Conservation (phyloP, 2,797 vertebrate genomes). For the Pseudochirops corinnae region DNA sequence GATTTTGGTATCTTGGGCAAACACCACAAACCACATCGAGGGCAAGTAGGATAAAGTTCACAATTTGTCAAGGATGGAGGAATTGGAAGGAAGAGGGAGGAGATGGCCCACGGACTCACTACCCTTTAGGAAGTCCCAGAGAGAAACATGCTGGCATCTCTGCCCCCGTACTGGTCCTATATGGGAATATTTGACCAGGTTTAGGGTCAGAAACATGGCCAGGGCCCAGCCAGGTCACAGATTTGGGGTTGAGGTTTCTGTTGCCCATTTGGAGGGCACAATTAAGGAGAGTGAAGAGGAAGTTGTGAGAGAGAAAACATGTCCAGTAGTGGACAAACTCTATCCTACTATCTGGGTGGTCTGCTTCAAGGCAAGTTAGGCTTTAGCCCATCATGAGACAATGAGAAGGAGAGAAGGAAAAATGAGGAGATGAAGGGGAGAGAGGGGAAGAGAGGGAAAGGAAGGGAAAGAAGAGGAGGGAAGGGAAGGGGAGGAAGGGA, state of each 20-base stretch:
- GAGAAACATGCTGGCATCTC: not conserved
- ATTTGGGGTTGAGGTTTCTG: not conserved
- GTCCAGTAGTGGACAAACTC: not conserved
- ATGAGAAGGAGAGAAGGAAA: not conserved
- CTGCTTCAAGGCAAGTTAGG: not conserved
- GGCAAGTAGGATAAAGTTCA: not conserved
- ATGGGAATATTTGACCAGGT: not conserved
- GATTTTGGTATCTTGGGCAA: not conserved
- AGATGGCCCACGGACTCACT: not conserved
- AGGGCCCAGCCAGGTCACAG: not conserved
- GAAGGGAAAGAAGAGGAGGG: not conserved
- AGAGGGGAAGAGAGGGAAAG: not conserved
- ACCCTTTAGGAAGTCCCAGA: not conserved
- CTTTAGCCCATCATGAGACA: not conserved
- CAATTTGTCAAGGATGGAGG: not conserved
- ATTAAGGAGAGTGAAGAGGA: not conserved
- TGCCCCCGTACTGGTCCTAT: not conserved
- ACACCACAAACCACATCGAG: too few species aligned
- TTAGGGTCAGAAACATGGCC: not conserved
- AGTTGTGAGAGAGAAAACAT: not conserved
- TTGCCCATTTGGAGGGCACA: not conserved
- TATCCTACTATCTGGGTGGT: not conserved
- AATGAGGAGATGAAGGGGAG: not conserved
- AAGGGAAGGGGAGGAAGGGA: not conserved
- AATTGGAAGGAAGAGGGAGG: too few species aligned